Evolutionary conservation across 2,797 vertebrate genomes (phyloP), one percentile per base, ranked within the genome.

Genomic region (Chaenodraco wilsoni): DNA sequence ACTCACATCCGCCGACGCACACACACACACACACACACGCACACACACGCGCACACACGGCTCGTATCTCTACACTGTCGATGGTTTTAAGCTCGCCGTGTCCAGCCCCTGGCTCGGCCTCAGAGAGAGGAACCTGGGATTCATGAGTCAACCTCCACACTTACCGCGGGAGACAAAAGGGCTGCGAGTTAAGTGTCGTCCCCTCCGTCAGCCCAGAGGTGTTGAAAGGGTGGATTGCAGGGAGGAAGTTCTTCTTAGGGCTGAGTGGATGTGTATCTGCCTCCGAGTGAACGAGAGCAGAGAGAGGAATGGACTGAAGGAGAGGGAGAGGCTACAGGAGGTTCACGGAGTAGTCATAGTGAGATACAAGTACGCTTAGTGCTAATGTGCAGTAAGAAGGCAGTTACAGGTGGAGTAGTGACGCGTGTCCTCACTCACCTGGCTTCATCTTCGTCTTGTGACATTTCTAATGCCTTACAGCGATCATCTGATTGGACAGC

Each of bases 221-320:
- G 92, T 87, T 92, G 91, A 94, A 90, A 92, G 87, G 78, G 57
- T 71, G 81, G 88, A 92, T 85, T 72, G 85, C 79, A 76, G 72
- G 57, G 74, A 93, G 90, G 92, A 92, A 91, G 88, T 87, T 73
- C 78, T 85, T 85, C 79, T 82, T 81, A 93, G 82, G 84, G 82
- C 83, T 89, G 90, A 90, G 87, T 88, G 45, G 54, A 77, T 88
- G 90, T 93, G 91, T 92, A 85, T 92, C 87, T 87, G 77, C 62
- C 61, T 65, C 79, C 54, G 78, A 86, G 85, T 41, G 8, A 82
- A 23, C 65, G 65, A 65, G 62, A 54, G 66, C 40, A 3, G 44
- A 71, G 43, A 65, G 59, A 55, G 56, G 45, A 65, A 37, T 48
- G 40, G 69, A 57, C 8, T 15, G 62, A 55, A 23, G 37, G 50